Base-by-base conservation (phyloP, 2,888 invertebrate species). In the Nemotelus pantherinus region DNA sequence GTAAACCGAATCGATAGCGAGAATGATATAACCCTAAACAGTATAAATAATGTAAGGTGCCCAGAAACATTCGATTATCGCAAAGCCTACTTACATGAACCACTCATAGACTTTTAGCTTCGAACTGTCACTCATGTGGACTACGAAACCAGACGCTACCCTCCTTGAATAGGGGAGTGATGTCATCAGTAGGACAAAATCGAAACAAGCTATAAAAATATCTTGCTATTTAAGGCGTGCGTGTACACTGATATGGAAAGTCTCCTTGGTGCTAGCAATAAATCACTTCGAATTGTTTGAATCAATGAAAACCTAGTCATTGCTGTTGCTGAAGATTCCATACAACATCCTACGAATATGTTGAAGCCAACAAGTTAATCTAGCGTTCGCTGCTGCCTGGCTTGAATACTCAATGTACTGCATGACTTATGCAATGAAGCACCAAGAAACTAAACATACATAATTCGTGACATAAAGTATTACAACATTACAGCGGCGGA, bases 381-480 rank as follows among this genome's bases (percentile, higher is more conserved):
- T 25, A 25, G 25, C 25, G 25, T 25, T 25, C 25, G 25, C 25
- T 25, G 25, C 25, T 25, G 9, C 5, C 9, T 50, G 5, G 5
- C 50, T 63, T 43, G 9, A 41, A 43, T 63, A 43, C 43, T 63
- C 63, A 41, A 63, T 63, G 39, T 44, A 47, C 47, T 67, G 71
- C 39, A 44, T 71, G 55, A 47, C 71, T 71, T 71, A 71, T 71
- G 71, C 71, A 71, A 71, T 71, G 71, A n/a, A 71, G 55, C 71
- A 71, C 39, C 55, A 71, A 55, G 25, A 71, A 41, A 43, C 39
- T 25, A 45, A 67, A 71, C 55, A 71, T 41, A 71, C 55, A 71
- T 53, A 50, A 71, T 55, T 71, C 71, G 71, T 71, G 71, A 71
- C 71, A 71, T 71, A 71, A 71, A 71, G 43, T 55, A 71, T 71